Conservation (phyloP, 2,888 invertebrate species). For the Neoscelio sp. region DNA sequence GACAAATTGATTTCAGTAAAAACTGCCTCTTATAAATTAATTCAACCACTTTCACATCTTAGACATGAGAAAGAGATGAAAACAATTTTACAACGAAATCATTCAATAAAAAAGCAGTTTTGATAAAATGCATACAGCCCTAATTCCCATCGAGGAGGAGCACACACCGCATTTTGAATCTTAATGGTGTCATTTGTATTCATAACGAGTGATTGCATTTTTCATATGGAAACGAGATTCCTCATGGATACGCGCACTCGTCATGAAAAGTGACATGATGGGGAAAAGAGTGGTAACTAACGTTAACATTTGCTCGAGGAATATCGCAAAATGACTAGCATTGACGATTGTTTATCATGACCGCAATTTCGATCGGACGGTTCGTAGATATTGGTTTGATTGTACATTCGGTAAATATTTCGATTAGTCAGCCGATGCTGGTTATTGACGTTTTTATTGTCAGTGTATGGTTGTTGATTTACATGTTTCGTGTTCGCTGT, state of each 20-base stretch:
- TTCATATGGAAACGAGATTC: slow-evolving; percentile 43
- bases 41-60: too few species aligned
- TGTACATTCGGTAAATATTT: slow-evolving; percentile 26
- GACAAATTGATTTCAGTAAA: too few species aligned
- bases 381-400: slow-evolving; percentile 12
- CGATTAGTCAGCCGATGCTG: slow-evolving; percentile 16
- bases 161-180: slow-evolving; percentile 44
- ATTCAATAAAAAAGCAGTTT: slow-evolving; percentile 7
- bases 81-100: background rate
- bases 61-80: too few species aligned
- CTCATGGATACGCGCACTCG: slow-evolving; percentile 42
- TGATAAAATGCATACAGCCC: slow-evolving; percentile 2
- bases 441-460: background rate
- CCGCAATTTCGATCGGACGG: background rate
- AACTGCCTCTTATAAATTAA: too few species aligned
- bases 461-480: background rate
- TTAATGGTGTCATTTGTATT: slow-evolving; percentile 57
- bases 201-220: slow-evolving; percentile 59
- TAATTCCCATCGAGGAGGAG: slow-evolving; percentile 23
- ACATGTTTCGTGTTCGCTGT: too few species aligned
- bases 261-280: slow-evolving; percentile 38
- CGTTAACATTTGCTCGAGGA: slow-evolving; percentile 22
- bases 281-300: slow-evolving; percentile 33
- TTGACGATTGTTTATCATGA: slow-evolving; percentile 16
- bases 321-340: slow-evolving; percentile 16